Evolutionary conservation across 1,140 invertebrate genomes (phyloP).

Genomic region (Ridgeia piscesae): DNA sequence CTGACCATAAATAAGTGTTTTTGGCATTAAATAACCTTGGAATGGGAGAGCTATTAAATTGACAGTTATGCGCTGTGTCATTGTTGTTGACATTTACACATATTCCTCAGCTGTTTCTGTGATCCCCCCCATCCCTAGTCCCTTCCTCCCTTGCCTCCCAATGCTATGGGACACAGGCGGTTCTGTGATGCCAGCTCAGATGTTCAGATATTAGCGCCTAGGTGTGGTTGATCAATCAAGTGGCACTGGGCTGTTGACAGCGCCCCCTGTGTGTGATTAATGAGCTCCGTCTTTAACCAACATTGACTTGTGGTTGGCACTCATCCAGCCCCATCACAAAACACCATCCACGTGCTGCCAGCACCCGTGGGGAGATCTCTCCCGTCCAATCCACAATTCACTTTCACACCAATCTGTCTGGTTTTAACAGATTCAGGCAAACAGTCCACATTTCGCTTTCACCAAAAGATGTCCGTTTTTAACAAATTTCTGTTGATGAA

Average conservation of each 20-base stretch:
- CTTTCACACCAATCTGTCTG: too few species aligned
- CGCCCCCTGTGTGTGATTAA: constrained; percentile 2
- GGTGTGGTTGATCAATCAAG: background rate
- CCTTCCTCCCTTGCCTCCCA: background rate
- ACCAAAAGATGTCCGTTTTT: background rate
- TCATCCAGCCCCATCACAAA: background rate
- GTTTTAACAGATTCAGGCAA: too few species aligned
- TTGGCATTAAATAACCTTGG: background rate
- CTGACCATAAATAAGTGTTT: background rate
- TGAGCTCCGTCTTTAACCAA: background rate
- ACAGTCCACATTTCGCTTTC: background rate
- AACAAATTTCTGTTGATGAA: background rate
- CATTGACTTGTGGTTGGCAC: background rate
- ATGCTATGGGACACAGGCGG: background rate
- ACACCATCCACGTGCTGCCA: background rate
- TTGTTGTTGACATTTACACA: background rate
- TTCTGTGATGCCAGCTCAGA: background rate
- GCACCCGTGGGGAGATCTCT: background rate
- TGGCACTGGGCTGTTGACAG: background rate
- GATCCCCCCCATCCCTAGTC: background rate
- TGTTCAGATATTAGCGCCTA: background rate
- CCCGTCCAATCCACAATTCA: background rate
- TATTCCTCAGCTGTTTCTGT: background rate
- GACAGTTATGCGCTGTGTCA: background rate
- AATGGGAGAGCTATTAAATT: background rate